A percentile compares a stretch with the other conserved stretches of the same genome.
These are phyloP conservation scores for Dasypolia templi DNA, from an alignment of 2,888 invertebrate genomes.

Conservation along the genomic window DNA sequence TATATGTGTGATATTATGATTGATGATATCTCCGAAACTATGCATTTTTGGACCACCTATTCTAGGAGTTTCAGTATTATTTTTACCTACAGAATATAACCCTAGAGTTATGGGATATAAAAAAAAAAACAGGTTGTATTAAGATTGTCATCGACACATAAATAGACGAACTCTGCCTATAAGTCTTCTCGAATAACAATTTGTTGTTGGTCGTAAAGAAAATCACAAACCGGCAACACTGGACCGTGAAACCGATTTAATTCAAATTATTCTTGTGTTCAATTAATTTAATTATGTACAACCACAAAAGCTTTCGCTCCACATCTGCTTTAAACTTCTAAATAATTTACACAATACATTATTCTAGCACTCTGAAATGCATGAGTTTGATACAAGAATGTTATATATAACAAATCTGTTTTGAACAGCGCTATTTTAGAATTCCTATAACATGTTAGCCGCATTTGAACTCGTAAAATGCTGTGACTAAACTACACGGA, in stretches of 20 bases:
- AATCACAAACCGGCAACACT: not conserved
- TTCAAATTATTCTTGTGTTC: not conserved
- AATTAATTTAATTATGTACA: not conserved
- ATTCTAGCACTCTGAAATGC: slow-evolving; percentile 11
- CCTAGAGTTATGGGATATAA: too few species aligned
- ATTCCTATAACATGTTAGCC: not conserved
- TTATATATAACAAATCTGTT: slow-evolving; percentile 6
- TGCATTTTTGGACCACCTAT: too few species aligned
- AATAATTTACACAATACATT: slow-evolving; percentile 15
- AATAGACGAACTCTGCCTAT: not conserved
- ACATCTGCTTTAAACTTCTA: not conserved
- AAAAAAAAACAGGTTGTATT: too few species aligned
- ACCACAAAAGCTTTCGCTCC: not conserved
- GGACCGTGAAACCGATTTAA: not conserved
- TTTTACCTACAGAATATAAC: too few species aligned
- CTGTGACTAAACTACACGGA: not conserved
- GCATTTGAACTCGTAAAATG: not conserved
- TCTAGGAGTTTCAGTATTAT: too few species aligned
- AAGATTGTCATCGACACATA: too few species aligned
- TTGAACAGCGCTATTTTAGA: not conserved
- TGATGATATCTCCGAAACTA: too few species aligned
- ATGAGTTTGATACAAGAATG: not conserved
- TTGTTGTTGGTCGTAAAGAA: not conserved
- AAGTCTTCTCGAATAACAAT: not conserved
- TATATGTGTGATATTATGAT: too few species aligned